phyloP scores from a whole-genome alignment of 1,140 invertebrate species.

The Sarcophaga peregrina region DNA sequence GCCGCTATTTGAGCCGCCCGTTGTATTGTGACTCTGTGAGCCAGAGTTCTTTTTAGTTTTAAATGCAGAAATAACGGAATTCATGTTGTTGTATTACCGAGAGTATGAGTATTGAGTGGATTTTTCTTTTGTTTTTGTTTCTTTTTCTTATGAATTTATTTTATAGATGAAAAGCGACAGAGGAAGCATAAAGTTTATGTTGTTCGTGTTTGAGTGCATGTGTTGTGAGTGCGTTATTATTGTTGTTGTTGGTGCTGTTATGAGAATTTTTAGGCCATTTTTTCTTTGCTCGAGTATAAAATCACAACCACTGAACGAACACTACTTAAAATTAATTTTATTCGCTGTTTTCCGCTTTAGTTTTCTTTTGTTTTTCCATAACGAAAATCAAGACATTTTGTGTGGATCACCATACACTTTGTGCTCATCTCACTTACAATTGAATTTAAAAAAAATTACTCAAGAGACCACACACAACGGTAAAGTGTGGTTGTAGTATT shows the following conservation, averaged over 20 bases:
- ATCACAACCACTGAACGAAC: not conserved
- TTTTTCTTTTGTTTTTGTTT: not conserved
- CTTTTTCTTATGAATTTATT: not conserved
- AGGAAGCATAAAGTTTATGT: too few species aligned
- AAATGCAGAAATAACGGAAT: slow-evolving; percentile 66
- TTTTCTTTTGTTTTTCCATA: not conserved
- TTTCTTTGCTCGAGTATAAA: not conserved
- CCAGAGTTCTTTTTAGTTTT: slow-evolving; percentile 60
- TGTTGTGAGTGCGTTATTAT: not conserved
- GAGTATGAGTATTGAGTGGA: slow-evolving; percentile 17
- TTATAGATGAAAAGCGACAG: not conserved
- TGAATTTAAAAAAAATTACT: too few species aligned
- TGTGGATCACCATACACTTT: not conserved
- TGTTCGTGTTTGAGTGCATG: not conserved
- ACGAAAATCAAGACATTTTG: slow-evolving; percentile 11
- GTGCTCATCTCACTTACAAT: too few species aligned
- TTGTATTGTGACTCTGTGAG: slow-evolving; percentile 22
- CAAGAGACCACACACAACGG: too few species aligned
- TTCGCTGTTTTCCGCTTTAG: not conserved
- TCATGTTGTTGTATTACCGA: slow-evolving; percentile 53
- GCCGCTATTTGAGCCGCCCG: slow-evolving; percentile 39
- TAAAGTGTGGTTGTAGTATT: too few species aligned
- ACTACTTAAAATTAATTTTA: not conserved
- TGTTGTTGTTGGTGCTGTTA: too few species aligned
- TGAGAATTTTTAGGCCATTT: not conserved